A percentile compares a stretch with the other conserved stretches of the same genome.
Conservation (phyloP, 2,113 vertebrate species). For the Phyllopteryx taeniolatus region DNA sequence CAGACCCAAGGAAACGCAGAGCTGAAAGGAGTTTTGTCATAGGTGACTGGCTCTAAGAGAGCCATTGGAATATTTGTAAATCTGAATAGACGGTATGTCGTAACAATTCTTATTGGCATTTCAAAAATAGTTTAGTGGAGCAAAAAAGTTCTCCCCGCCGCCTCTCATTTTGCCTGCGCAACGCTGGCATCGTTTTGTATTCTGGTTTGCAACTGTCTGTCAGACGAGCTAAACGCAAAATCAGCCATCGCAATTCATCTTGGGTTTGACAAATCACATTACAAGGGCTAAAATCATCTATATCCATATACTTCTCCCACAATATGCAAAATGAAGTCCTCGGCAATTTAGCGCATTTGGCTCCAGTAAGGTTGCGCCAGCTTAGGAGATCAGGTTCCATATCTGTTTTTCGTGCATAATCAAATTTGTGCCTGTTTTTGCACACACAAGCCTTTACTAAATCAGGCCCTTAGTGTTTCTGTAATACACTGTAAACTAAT, state of each 20-base stretch:
- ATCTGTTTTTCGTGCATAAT: background rate
- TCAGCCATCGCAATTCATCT: background rate
- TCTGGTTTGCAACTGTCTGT: background rate
- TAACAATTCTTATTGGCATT: background rate
- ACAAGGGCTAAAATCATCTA: background rate
- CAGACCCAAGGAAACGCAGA: background rate
- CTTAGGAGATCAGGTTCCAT: background rate
- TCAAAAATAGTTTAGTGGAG: too few relatives aligned
- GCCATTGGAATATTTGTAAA: background rate
- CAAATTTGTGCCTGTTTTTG: too few relatives aligned
- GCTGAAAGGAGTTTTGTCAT: background rate
- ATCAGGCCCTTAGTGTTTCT: too few relatives aligned
- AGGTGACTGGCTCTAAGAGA: too few relatives aligned
- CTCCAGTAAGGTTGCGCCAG: background rate
- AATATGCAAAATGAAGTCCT: background rate
- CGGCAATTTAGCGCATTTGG: background rate
- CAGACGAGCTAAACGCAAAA: background rate
- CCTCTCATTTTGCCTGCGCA: background rate
- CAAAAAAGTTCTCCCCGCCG: background rate
- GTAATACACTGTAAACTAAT: too few relatives aligned
- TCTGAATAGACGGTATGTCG: background rate
- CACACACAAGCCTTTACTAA: too few relatives aligned
- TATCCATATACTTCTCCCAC: background rate
- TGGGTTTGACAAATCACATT: background rate
- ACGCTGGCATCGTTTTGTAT: too few relatives aligned